A percentile compares a stretch with the other conserved stretches of the same genome.
Evolutionary conservation across 2,888 invertebrate species (phyloP).

Genomic region (Lasioglossum pauxillum): DNA sequence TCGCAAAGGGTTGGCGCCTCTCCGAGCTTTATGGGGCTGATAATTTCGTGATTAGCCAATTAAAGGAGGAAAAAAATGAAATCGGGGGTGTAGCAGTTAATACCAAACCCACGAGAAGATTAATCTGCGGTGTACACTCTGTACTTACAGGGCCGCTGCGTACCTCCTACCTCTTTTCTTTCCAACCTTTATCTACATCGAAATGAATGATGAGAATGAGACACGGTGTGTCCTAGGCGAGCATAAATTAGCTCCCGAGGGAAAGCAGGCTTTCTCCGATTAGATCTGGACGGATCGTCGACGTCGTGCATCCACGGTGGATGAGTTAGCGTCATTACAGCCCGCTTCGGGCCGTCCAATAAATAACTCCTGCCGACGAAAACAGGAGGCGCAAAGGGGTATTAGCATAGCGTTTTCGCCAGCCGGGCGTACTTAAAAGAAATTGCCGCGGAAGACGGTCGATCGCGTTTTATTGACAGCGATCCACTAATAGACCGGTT

Average conservation of each 20-base stretch:
- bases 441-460: constrained; percentile 15
- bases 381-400: background rate
- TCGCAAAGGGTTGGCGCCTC: constrained; percentile 72
- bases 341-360: background rate
- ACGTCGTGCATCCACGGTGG: constrained; percentile 1
- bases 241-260: background rate
- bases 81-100: constrained; percentile 34
- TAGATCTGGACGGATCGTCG: background rate
- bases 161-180: background rate
- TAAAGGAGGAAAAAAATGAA: constrained; percentile 69
- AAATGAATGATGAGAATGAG: background rate
- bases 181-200: background rate
- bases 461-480: constrained; percentile 46
- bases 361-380: constrained; percentile 17
- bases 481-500: constrained; percentile 26
- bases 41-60: constrained; percentile 80
- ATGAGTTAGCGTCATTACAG: background rate
- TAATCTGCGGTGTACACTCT: background rate
- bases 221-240: background rate
- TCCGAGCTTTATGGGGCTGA: constrained; percentile 77
- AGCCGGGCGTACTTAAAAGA: constrained; percentile 9
- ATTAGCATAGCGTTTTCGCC: constrained; percentile 26
- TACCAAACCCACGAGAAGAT: constrained; percentile 1
- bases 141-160: background rate
- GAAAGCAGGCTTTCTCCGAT: background rate